A percentile compares a stretch with the other conserved stretches of the same genome.
Evolutionary conservation across 2,888 invertebrate species (phyloP).

Genomic region (Caenorhabditis sinica): DNA sequence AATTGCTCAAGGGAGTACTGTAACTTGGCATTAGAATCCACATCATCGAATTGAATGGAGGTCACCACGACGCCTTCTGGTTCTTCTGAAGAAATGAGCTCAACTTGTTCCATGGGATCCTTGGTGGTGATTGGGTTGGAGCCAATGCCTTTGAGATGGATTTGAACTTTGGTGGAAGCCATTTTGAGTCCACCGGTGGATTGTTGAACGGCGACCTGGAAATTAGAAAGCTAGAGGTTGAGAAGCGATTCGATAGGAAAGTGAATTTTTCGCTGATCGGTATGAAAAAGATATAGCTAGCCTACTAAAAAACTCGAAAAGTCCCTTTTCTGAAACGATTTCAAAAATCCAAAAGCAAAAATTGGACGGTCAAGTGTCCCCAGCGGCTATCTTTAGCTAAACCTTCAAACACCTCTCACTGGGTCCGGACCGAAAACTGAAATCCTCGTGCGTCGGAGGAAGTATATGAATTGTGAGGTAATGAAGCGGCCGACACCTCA

Average conservation of each 20-base stretch:
- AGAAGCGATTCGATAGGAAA: neutral
- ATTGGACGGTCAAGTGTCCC: too few species aligned
- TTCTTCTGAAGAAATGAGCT: conserved; percentile 48
- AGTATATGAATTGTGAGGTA: too few species aligned
- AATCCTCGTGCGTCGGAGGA: too few species aligned
- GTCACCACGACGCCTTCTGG: conserved; percentile 55
- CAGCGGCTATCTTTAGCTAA: too few species aligned
- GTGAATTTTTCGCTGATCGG: too few species aligned
- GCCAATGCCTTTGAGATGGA: conserved; percentile 57
- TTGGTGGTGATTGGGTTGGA: conserved; percentile 30
- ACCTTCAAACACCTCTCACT: too few species aligned
- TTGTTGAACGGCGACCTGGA: conserved; percentile 60
- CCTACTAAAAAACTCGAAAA: too few species aligned
- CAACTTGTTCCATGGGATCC: conserved; percentile 5
- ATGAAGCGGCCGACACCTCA: too few species aligned
- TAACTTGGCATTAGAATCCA: conserved; percentile 45
- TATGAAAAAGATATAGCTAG: too few species aligned
- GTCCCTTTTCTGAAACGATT: too few species aligned
- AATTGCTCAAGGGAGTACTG: conserved; percentile 11
- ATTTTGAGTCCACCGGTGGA: conserved; percentile 50
- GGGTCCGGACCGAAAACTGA: too few species aligned
- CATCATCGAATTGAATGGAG: conserved; percentile 55
- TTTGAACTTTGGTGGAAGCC: conserved; percentile 35
- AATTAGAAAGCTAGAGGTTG: neutral
- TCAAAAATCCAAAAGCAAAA: too few species aligned